A percentile compares a stretch with the other conserved stretches of the same genome.
Evolutionary conservation across 2,113 vertebrate genomes (phyloP).

Genomic region (Cygnus atratus): DNA sequence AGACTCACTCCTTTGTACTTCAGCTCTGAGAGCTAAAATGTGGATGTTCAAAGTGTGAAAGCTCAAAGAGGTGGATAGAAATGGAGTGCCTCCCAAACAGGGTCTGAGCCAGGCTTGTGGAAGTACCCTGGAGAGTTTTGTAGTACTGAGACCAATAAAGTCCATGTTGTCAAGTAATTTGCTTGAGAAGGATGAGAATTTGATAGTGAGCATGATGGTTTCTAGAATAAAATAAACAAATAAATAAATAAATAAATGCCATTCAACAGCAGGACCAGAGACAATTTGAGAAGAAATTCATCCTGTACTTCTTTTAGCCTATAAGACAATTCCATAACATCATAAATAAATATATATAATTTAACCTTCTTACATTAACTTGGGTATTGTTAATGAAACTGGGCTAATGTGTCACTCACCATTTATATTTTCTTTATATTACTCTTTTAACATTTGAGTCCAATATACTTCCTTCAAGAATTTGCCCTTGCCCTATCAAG

Average conservation of each 20-base stretch:
- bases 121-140: neutral
- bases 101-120: neutral
- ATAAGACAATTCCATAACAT: neutral
- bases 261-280: neutral
- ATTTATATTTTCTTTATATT: neutral
- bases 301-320: neutral
- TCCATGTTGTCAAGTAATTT: neutral
- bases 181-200: neutral
- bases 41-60: neutral
- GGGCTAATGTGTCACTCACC: neutral
- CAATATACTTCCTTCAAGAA: slow-evolving; percentile 13
- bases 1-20: neutral
- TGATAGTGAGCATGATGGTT: neutral
- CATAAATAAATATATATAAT: neutral
- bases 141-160: neutral
- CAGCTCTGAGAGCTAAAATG: neutral
- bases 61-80: neutral
- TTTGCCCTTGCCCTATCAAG: neutral
- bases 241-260: neutral
- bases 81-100: accelerated
- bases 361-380: neutral
- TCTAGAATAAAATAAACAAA: neutral
- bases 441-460: neutral
- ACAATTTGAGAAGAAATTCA: neutral
- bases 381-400: neutral